Conservation (phyloP, 1,140 invertebrate species). For the Hestina assimilis region DNA sequence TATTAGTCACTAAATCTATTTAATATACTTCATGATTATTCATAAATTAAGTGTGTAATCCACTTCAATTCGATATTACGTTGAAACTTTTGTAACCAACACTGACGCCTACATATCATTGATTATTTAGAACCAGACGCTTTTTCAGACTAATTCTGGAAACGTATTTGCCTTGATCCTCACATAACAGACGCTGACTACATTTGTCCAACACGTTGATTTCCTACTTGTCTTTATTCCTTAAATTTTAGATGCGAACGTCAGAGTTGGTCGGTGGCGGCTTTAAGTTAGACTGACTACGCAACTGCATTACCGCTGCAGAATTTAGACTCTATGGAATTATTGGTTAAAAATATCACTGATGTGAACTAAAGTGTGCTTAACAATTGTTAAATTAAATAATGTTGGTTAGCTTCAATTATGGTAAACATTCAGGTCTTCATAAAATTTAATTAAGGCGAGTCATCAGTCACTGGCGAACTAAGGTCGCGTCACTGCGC, state of each 20-base stretch:
- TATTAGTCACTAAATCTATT: no score
- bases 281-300: conserved; percentile 46
- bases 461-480: conserved; percentile 73
- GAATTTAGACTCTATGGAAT: conserved; percentile 21
- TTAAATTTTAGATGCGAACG: conserved; percentile 60
- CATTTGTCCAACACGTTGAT: conserved; percentile 47
- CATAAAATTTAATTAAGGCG: conserved; percentile 75
- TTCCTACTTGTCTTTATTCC: conserved; percentile 51
- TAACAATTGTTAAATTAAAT: neutral
- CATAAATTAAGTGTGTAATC: no score
- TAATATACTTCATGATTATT: neutral
- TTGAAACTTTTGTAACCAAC: no score
- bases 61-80: no score
- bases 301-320: conserved; percentile 42
- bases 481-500: conserved; percentile 61
- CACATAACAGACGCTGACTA: conserved; percentile 20
- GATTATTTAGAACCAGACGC: conserved; percentile 37
- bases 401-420: neutral
- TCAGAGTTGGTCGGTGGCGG: conserved; percentile 44
- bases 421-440: conserved; percentile 23
- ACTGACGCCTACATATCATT: conserved; percentile 11
- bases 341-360: conserved; percentile 7
- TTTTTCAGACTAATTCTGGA: conserved; percentile 37
- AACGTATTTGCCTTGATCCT: conserved; percentile 24
- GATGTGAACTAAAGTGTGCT: neutral